Base-by-base conservation (phyloP, 2,888 invertebrate genomes). In the Philaethria dido region DNA sequence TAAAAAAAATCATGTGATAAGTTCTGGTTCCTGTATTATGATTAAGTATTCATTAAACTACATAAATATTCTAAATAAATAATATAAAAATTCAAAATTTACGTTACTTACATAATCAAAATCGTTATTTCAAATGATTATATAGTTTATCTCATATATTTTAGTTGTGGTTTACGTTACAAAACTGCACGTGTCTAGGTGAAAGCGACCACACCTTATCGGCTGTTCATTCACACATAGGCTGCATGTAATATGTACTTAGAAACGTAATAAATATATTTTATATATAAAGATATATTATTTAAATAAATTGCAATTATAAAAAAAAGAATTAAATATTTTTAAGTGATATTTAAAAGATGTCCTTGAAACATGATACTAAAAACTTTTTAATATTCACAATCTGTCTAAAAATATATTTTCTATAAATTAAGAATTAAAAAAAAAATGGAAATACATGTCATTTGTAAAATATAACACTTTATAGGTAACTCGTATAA, bases 191-290 rank as follows among this genome's bases (percentile, higher is more conserved):
- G 64, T 61, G 61, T 57, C 59, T 54, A 16, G 65, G 72, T 72
- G 73, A 73, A 75, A 75, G 73, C 73, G 69, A 73, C 80, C 80
- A 75, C 80, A 77, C 79, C 81, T 76, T 62, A 62, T 66, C 62
- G 73, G 69, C 76, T 79, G 76, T 75, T 72, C 73, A 75, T 77
- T 72, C 73, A 74, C 73, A 71, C 65, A 59, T 60, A 44, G 48
- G 29, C 42, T 48, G 22, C 52, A 52, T 66, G 42, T 54, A 48
- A n/a, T 14, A 44, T 39, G 45, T 54, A 62, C 42, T 66, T 25
- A 57, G 57, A 57, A 57, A 57, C 57, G 22, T 42, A 22, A 14
- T 39, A 57, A 39, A 39, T 33, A 25, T 50, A 9, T 29, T 25
- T 11, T 50, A 9, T 29, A n/a, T 11, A 8, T 50, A 50, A 4